Conservation (phyloP, 37 sponge, comb jelly and placozoan species). For the Axinella damicornis region DNA sequence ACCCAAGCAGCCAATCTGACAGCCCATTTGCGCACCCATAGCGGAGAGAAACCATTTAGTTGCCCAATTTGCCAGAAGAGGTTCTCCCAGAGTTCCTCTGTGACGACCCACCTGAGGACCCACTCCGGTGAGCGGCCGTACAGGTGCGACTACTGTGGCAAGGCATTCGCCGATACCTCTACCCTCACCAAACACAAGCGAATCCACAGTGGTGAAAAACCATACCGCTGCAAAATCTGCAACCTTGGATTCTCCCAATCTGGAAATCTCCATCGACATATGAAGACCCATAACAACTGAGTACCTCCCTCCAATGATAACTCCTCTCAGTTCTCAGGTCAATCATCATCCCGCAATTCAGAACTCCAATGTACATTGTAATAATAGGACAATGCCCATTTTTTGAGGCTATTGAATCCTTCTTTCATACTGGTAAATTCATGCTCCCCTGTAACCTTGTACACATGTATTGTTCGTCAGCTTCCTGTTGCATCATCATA, state of each 20-base stretch:
- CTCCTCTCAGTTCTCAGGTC: no score
- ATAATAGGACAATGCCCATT: no score
- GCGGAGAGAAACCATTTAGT: constrained; percentile 96
- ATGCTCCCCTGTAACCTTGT: no score
- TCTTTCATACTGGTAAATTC: no score
- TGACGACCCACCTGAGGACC: constrained; percentile 97
- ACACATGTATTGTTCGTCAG: no score
- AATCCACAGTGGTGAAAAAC: constrained; percentile 97
- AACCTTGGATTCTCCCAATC: constrained; percentile 92
- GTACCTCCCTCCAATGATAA: background rate
- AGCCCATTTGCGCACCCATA: constrained; percentile 96
- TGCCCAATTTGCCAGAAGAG: constrained; percentile 92
- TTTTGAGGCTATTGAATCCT: no score
- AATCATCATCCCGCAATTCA: no score
- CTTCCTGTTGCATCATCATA: no score
- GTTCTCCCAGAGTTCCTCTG: constrained; percentile 97
- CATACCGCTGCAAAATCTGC: constrained; percentile 97
- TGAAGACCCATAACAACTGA: constrained; percentile 93
- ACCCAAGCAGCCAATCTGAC: constrained; percentile 98
- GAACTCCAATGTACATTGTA: no score
- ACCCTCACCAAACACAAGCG: constrained; percentile 98
- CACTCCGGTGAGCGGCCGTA: constrained; percentile 98
- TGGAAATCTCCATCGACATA: constrained; percentile 97
- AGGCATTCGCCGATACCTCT: constrained; percentile 95
- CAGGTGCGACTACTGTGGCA: constrained; percentile 90